phyloP scores from a whole-genome alignment of 2,888 invertebrate genomes.

The Elgonia sp. region DNA sequence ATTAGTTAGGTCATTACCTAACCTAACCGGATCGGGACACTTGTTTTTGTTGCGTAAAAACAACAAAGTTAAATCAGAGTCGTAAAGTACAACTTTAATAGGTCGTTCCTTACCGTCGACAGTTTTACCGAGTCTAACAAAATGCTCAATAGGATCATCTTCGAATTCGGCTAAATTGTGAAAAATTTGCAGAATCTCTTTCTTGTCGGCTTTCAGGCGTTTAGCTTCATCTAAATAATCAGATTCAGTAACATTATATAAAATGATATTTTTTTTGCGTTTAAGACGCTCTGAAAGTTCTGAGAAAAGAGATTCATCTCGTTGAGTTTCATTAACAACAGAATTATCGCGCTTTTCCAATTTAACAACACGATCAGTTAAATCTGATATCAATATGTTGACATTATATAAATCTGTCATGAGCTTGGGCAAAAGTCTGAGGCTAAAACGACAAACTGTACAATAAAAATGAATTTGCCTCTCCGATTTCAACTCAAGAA shows the following conservation, averaged over 20 bases:
- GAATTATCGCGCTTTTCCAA: neutral
- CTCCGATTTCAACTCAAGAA: neutral
- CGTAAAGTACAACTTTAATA: neutral
- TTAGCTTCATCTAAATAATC: neutral
- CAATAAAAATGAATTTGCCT: conserved; percentile 7
- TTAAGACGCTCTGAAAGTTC: neutral
- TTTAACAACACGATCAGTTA: conserved; percentile 4
- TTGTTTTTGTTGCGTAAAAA: conserved; percentile 11
- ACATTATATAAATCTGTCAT: conserved; percentile 17
- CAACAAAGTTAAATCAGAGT: conserved; percentile 5
- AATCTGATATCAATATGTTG: neutral
- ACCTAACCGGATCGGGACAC: neutral
- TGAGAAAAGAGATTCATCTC: neutral
- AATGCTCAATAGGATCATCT: neutral
- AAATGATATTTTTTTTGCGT: conserved; percentile 8
- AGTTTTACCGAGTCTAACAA: neutral
- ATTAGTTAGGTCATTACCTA: neutral
- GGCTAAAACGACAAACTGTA: neutral
- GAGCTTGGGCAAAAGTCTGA: neutral
- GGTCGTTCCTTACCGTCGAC: neutral
- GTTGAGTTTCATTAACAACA: neutral
- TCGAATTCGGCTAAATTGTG: neutral
- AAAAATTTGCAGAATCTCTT: neutral
- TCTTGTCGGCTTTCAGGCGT: neutral
- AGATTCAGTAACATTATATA: conserved; percentile 7